Base-by-base conservation (phyloP, 2,888 invertebrate species). In the Xanthorhoe spadicearia region DNA sequence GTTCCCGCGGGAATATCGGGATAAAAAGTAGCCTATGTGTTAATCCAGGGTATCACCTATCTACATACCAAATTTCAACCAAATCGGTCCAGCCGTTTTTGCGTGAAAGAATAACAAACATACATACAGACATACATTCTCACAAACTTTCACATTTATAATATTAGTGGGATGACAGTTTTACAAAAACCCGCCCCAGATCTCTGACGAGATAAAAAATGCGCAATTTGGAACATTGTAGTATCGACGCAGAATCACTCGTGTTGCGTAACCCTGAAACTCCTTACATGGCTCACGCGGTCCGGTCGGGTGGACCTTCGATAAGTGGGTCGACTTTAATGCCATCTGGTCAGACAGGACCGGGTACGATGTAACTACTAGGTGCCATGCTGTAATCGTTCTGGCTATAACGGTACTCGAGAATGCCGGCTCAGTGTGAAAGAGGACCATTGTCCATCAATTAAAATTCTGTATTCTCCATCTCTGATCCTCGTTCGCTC, bases 291-390 rank as follows among this genome's bases (percentile, higher is more conserved):
- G 90, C 76, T 75, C 77, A 80, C 77, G 78, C 82, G 76, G 82
- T 80, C 85, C 83, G 83, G 83, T 77, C 78, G 77, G 77, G 72
- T 79, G 87, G 89, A 88, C 92, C 92, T 92, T 92, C 89, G 83
- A 74, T 79, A 91, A 85, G 89, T 92, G 88, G 91, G 92, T 90
- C 92, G 87, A 72, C 80, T 73, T 83, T 85, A 86, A 85, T 86
- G 86, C 91, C 92, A 92, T 92, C 90, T 92, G 91, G 91, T 86
- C 81, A 81, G 82, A 80, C 87, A 76, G 83, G 83, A 80, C 83
- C 74, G 83, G 86, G 83, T 81, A 81, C 85, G 85, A 84, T 82
- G 87, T 77, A 77, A 80, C 83, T 78, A 77, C 78, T 73, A 72
- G 75, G 79, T 83, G 82, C 81, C 79, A 84, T 83, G 82, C 81